phyloP scores from a whole-genome alignment of 2,113 vertebrate genomes.

The Neomonachus schauinslandi region DNA sequence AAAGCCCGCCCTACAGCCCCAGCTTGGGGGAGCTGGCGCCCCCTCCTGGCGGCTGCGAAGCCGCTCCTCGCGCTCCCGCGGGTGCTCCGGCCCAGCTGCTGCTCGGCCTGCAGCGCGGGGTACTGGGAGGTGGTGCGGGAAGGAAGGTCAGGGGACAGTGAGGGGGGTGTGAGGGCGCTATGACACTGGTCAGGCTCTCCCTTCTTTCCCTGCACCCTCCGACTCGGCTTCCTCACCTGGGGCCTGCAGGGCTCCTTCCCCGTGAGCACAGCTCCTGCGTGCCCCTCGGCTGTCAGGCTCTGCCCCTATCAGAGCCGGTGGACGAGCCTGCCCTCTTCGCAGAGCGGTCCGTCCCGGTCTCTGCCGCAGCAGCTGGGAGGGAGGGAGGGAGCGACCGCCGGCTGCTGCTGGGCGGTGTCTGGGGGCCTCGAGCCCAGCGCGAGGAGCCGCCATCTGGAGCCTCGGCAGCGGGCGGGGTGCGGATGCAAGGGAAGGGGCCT shows the following conservation, averaged over 20 bases:
- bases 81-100: rapidly evolving
- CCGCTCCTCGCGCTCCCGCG: rapidly evolving
- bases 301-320: rapidly evolving
- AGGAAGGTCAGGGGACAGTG: too few relatives aligned
- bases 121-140: rapidly evolving
- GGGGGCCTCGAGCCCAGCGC: slow-evolving; percentile 45
- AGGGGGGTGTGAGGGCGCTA: not conserved
- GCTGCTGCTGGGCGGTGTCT: slow-evolving; percentile 64
- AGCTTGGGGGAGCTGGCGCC: not conserved
- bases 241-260: not conserved
- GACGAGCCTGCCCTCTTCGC: not conserved
- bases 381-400: slow-evolving; percentile 60
- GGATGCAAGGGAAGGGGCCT: not conserved
- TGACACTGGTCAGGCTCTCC: rapidly evolving
- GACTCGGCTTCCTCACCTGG: slow-evolving; percentile 20
- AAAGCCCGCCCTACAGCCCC: rapidly evolving
- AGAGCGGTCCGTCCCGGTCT: rapidly evolving
- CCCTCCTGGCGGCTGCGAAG: slow-evolving; percentile 44
- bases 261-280: not conserved
- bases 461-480: slow-evolving; percentile 41
- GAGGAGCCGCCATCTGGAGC: slow-evolving; percentile 72
- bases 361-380: slow-evolving; percentile 67
- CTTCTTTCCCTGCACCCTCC: rapidly evolving
- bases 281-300: not conserved
- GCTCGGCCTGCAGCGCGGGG: not conserved